Evolutionary conservation across 2,113 vertebrate species (phyloP), one percentile per base, ranked within the genome.

Genomic region (Paralichthys olivaceus): DNA sequence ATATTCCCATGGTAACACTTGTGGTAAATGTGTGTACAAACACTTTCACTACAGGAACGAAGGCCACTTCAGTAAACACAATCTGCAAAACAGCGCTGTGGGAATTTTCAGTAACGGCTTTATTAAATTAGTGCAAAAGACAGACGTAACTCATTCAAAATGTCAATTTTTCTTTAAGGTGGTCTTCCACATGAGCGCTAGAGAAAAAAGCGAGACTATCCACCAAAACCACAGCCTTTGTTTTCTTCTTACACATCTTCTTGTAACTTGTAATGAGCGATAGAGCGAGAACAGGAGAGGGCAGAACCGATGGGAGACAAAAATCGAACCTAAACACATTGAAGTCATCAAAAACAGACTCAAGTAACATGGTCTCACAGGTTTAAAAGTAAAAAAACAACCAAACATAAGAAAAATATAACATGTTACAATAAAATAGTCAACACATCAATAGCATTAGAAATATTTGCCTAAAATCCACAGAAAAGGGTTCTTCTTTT

Each of bases 71-170:
- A 75, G 53, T 49, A 19, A 79, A 85, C 29, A 82, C 26, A 69
- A 55, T 75, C 26, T 71, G 26, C 56, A 64, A 63, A 72, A 62
- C 26, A 72, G 29, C 47, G 58, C 19, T 64, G 75, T 90, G 89
- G 84, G 85, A 93, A 92, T 85, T 92, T 94, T 95, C 94, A 94
- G 92, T 94, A 94, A 95, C 93, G 72, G 92, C 91, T 95, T 95
- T 95, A 95, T 95, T 95, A 95, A 95, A 94, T 95, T 94, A 95
- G 94, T 95, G 94, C 94, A 95, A 95, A 95, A 95, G 93, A 95
- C 94, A 95, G 90, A 95, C 92, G 84, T 80, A 93, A 95, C 92
- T 94, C 93, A 93, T 94, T 95, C 94, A 94, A 91, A 92, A 94
- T 90, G 88, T 93, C 92, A 93, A 91, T 87, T 93, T 93, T 94